Conservation (phyloP, 2,888 invertebrate genomes). For the Apantesis nais region DNA sequence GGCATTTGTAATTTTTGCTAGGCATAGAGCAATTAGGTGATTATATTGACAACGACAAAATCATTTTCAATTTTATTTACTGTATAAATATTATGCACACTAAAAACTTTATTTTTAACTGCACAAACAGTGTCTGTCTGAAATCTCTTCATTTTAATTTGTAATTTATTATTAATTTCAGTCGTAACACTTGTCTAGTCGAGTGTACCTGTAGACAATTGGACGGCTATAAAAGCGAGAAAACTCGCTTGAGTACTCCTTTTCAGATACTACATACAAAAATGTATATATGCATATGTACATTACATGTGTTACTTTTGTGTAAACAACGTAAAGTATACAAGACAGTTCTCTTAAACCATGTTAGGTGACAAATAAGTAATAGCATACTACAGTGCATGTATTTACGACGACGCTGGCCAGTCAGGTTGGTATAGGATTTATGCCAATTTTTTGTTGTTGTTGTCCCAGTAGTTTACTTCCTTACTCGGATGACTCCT, state of each 20-base stretch:
- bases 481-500: too few relatives aligned
- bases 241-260: conserved; percentile 45
- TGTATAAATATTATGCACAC: too few relatives aligned
- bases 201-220: conserved; percentile 50
- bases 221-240: conserved; percentile 56
- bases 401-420: too few relatives aligned
- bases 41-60: too few relatives aligned
- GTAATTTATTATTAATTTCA: background rate
- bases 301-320: conserved; percentile 2
- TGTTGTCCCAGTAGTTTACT: too few relatives aligned
- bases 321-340: background rate
- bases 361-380: too few relatives aligned
- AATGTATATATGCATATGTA: conserved; percentile 5
- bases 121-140: background rate
- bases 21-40: too few relatives aligned
- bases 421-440: too few relatives aligned
- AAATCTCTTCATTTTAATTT: background rate
- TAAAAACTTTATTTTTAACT: background rate
- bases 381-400: too few relatives aligned
- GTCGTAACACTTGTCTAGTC: conserved; percentile 23
- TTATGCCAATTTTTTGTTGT: too few relatives aligned
- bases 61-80: too few relatives aligned
- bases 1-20: too few relatives aligned
- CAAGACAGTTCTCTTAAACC: background rate
- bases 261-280: conserved; percentile 15